Conservation (phyloP, 2,888 invertebrate genomes). For the Morinoia aosen region DNA sequence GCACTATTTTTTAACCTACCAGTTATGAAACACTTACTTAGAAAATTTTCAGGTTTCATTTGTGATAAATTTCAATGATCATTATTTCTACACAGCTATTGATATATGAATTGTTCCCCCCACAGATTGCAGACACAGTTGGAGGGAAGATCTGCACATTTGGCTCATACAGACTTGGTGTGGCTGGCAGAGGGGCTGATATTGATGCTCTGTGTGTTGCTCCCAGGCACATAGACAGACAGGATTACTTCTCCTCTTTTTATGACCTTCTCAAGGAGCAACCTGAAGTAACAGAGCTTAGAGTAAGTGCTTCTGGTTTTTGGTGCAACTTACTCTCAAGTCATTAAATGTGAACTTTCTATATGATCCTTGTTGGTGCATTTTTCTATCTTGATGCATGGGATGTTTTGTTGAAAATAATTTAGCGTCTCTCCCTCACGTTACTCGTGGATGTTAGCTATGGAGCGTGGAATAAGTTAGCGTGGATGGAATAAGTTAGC, state of each 20-base stretch:
- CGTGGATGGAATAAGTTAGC: too few species aligned
- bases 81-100: not conserved
- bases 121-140: constrained; percentile 75
- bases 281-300: constrained; percentile 85
- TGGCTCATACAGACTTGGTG: constrained; percentile 93
- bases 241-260: constrained; percentile 96
- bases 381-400: not conserved
- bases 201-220: constrained; percentile 99
- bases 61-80: too few species aligned
- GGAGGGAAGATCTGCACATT: constrained; percentile 99
- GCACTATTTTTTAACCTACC: too few species aligned
- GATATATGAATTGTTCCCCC: not conserved
- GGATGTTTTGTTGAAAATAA: not conserved
- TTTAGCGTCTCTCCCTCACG: too few species aligned
- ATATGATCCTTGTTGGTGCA: not conserved
- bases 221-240: constrained; percentile 92
- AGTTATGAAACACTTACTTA: too few species aligned
- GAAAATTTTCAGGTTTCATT: too few species aligned
- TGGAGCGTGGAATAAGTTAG: too few species aligned
- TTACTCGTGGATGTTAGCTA: too few species aligned
- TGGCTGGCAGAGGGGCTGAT: constrained; percentile 97
- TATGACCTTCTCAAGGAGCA: constrained; percentile 90
- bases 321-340: not conserved
- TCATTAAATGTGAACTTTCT: not conserved
- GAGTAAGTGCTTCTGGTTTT: constrained; percentile 75